Conservation (phyloP, 2,888 invertebrate species). For the Cerastoderma edule region DNA sequence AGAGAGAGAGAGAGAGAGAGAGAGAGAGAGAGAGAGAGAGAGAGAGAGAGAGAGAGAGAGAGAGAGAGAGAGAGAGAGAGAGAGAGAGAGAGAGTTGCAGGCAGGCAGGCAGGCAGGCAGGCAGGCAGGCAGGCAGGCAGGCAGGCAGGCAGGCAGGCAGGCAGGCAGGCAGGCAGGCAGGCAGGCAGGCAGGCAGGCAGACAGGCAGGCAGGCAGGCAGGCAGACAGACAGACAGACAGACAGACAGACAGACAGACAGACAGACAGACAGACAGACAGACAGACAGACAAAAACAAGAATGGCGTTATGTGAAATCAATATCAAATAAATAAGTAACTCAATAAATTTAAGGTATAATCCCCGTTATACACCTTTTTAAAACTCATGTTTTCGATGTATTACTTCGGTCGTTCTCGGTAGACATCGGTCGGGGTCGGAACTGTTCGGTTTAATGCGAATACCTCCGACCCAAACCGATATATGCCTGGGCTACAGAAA, state of each 20-base stretch:
- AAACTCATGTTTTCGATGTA: too few species aligned
- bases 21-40: background rate
- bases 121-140: background rate
- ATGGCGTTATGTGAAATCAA: too few species aligned
- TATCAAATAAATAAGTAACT: too few species aligned
- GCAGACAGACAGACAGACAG: background rate
- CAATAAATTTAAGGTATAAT: too few species aligned
- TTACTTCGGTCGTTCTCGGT: too few species aligned
- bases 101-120: background rate
- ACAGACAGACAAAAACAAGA: background rate
- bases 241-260: background rate
- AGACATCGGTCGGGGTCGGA: too few species aligned
- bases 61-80: background rate
- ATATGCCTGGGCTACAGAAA: too few species aligned
- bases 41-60: slow-evolving; percentile 1
- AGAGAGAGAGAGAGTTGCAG: background rate
- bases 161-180: background rate
- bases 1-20: background rate
- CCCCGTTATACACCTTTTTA: too few species aligned
- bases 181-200: background rate
- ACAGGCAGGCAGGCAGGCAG: background rate
- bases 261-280: slow-evolving; percentile 1
- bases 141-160: background rate
- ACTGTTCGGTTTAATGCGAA: too few species aligned
- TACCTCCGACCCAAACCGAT: too few species aligned